Evolutionary conservation across 2,888 invertebrate species (phyloP).

Genomic region (Chesias legatella): DNA sequence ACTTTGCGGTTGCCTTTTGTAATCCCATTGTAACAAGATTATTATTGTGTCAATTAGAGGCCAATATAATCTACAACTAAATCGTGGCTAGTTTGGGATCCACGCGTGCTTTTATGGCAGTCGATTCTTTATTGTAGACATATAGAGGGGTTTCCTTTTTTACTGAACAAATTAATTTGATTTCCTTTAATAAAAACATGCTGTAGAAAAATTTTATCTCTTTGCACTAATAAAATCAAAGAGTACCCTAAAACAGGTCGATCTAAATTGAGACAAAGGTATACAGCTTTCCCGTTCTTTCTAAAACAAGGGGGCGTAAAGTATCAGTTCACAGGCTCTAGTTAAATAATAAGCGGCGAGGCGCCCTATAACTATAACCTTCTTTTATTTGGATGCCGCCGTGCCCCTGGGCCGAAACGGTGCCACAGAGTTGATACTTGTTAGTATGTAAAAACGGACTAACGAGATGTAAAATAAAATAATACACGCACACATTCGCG

Average conservation of each 20-base stretch:
- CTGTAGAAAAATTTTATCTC: background rate
- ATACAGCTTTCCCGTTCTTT: constrained; percentile 42
- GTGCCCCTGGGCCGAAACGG: constrained; percentile 57
- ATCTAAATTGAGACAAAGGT: constrained; percentile 29
- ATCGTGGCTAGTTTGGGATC: constrained; percentile 60
- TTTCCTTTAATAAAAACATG: background rate
- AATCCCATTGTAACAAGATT: constrained; percentile 69
- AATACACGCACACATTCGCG: constrained; percentile 53
- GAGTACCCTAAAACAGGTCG: constrained; percentile 21
- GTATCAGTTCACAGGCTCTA: constrained; percentile 66
- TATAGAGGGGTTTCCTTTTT: constrained; percentile 14
- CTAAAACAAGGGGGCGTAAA: constrained; percentile 59
- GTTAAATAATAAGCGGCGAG: constrained; percentile 74
- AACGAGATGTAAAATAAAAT: constrained; percentile 62
- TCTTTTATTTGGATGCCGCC: constrained; percentile 66
- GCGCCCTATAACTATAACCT: constrained; percentile 74
- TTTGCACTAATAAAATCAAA: constrained; percentile 9
- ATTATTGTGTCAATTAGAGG: constrained; percentile 75
- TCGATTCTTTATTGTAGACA: constrained; percentile 20
- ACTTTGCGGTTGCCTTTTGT: constrained; percentile 75
- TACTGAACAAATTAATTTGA: constrained; percentile 8
- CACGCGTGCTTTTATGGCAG: constrained; percentile 24
- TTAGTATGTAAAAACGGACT: constrained; percentile 46
- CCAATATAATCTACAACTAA: constrained; percentile 64
- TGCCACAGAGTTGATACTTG: constrained; percentile 26